phyloP scores from a whole-genome alignment of 2,888 invertebrate genomes.

The Fabriciana adippe region DNA sequence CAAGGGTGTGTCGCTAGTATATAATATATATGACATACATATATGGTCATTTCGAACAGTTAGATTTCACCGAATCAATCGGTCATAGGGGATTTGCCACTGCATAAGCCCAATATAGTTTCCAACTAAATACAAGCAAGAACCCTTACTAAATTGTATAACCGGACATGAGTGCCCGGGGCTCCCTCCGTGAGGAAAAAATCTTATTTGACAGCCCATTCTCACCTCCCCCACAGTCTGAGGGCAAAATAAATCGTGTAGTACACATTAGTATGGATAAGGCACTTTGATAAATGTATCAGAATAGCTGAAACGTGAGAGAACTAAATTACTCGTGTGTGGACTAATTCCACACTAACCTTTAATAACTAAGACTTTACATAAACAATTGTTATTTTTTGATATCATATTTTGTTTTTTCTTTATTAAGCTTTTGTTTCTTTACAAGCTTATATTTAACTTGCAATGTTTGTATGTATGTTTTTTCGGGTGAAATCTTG shows the following conservation, averaged over 20 bases:
- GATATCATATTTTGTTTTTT: too few species aligned
- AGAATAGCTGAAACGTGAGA: conserved; percentile 13
- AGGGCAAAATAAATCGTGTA: conserved; percentile 53
- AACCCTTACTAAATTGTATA: conserved; percentile 64
- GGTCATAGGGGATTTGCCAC: conserved; percentile 15
- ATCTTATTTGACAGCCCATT: conserved; percentile 78
- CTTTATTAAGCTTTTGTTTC: too few species aligned
- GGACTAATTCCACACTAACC: too few species aligned
- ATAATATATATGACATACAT: not conserved
- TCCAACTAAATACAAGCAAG: conserved; percentile 39
- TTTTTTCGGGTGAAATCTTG: too few species aligned
- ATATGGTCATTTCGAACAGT: conserved; percentile 14
- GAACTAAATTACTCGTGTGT: conserved; percentile 2
- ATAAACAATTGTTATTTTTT: too few species aligned
- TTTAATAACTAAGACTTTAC: too few species aligned
- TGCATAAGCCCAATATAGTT: conserved; percentile 24
- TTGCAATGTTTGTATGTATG: too few species aligned
- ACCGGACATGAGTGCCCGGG: conserved; percentile 56
- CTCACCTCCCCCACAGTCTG: conserved; percentile 57
- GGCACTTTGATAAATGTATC: conserved; percentile 37
- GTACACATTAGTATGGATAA: conserved; percentile 28
- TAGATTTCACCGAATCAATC: conserved; percentile 18
- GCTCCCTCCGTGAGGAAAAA: conserved; percentile 72
- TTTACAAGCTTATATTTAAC: too few species aligned
- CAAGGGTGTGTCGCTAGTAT: not conserved